Evolutionary conservation across 2,888 invertebrate species (phyloP).

Genomic region (Ophioninae sp.): DNA sequence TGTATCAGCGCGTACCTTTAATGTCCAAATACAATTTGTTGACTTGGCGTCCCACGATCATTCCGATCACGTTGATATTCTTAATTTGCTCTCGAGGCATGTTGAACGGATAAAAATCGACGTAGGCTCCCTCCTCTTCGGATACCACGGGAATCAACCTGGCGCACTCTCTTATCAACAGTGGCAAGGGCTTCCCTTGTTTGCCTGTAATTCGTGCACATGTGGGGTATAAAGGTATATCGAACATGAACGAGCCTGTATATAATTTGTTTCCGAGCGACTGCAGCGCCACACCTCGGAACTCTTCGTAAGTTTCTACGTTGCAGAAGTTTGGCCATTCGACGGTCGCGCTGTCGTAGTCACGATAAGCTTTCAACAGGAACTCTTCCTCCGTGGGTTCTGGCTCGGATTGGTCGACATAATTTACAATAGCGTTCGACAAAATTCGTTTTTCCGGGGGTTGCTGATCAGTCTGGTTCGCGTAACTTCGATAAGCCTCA

Average conservation of each 20-base stretch:
- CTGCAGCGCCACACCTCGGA: background rate
- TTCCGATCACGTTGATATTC: constrained; percentile 15
- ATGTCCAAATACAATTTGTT: background rate
- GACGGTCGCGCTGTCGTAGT: background rate
- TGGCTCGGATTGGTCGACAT: background rate
- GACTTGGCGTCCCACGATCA: constrained; percentile 6
- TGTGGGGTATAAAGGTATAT: no score
- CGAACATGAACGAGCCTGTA: background rate
- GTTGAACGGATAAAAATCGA: constrained; percentile 36
- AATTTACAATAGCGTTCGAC: background rate
- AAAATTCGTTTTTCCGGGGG: background rate
- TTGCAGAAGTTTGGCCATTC: constrained; percentile 13
- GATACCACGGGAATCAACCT: constrained; percentile 6
- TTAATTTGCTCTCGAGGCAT: constrained; percentile 1
- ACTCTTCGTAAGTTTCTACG: background rate
- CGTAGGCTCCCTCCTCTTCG: background rate
- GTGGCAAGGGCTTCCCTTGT: background rate
- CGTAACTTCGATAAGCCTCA: background rate
- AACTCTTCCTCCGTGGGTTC: background rate
- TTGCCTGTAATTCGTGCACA: background rate
- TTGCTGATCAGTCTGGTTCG: background rate
- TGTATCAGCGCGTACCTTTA: background rate
- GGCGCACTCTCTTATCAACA: constrained; percentile 33
- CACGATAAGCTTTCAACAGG: constrained; percentile 1
- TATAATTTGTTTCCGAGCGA: background rate